phyloP scores from a whole-genome alignment of 1,140 invertebrate genomes.

The Euschistus heros region DNA sequence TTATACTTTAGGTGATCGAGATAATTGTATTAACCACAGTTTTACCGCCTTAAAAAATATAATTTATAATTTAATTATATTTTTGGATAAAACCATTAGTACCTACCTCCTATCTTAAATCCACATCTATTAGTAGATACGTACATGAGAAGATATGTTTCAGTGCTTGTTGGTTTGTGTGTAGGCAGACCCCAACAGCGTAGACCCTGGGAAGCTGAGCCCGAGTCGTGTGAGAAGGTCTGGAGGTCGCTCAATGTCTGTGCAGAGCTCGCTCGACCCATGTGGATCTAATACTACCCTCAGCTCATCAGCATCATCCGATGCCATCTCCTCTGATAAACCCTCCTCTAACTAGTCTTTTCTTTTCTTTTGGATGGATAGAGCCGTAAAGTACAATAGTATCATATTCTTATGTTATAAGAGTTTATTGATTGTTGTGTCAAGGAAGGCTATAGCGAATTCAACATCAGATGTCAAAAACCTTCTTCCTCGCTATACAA shows the following conservation, averaged over 20 bases:
- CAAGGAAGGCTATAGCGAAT: too few species aligned
- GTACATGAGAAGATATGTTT: background rate
- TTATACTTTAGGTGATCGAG: too few species aligned
- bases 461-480: too few species aligned
- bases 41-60: too few species aligned
- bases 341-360: constrained; percentile 27
- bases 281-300: constrained; percentile 80
- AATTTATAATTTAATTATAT: too few species aligned
- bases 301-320: constrained; percentile 23
- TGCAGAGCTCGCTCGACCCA: constrained; percentile 79
- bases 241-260: constrained; percentile 76
- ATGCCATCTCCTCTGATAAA: constrained; percentile 28
- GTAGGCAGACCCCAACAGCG: constrained; percentile 90
- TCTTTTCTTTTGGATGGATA: background rate
- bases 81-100: too few species aligned
- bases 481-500: too few species aligned
- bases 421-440: too few species aligned
- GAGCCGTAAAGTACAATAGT: background rate
- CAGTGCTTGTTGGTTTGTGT: constrained; percentile 37
- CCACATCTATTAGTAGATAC: too few species aligned
- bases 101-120: too few species aligned
- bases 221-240: constrained; percentile 64
- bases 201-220: constrained; percentile 80
- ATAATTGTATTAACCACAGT: too few species aligned
- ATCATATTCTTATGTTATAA: too few species aligned